Base-by-base conservation (phyloP, 92 coral and sea anemone genomes). In the Epizoanthus ramosus region DNA sequence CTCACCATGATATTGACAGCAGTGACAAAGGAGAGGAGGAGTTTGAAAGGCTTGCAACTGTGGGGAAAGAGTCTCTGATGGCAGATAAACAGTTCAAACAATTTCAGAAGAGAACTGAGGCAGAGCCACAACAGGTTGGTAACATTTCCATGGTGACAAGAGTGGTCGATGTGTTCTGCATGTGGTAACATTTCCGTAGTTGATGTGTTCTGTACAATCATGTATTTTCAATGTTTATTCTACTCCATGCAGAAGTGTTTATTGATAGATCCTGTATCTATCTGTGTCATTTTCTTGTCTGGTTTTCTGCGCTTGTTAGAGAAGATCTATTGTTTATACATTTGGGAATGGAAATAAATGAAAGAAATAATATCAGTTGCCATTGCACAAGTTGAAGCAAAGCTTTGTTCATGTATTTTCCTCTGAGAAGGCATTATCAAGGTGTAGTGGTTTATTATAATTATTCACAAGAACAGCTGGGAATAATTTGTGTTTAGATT, bases 121-220 rank as follows among this genome's bases (percentile, higher is more conserved):
- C 91, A 82, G 94, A 93, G 43, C 98, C 98, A 74, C 89, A 92
- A 22, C 99, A 96, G 94, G 98, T 95, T 6, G 6, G 6, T 37
- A 73, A 47, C 86, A 18, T 35, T 37, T 37, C 6, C 5, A 6
- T 37, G 3, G 43, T 37, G 43, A 37, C 43, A 37, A 6, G 6
- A 37, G 43, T 37, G 43, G 43, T 37, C 3, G 6, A 3, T 6
- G 3, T 3, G 43, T 37, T 37, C 43, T 37, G 43, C 3, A 37
- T n/a, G n/a, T 6, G 6, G 6, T 37, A 73, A 47, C 86, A 18
- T 35, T 37, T 37, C 6, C 5, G 43, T 37, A 5, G 43, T 37
- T 37, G 6, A 3, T 6, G 3, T 3, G 43, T 37, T 37, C 43
- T 37, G 43, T 37, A 37, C n/a, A n/a, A n/a, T n/a, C 43, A 37